phyloP scores from a whole-genome alignment of 1,140 invertebrate genomes.

The Ruditapes philippinarum region DNA sequence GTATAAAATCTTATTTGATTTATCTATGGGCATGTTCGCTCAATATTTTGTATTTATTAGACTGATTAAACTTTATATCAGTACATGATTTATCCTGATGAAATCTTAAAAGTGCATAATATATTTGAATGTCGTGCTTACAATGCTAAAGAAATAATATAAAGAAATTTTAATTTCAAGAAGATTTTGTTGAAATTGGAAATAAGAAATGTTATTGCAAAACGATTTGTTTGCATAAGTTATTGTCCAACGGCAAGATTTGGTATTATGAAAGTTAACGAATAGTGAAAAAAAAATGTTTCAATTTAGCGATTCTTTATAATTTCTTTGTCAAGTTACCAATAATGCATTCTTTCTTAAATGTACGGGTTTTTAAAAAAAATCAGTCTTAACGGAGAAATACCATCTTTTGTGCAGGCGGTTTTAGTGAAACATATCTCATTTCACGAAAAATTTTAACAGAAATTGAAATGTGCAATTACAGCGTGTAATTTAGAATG shows the following conservation, averaged over 20 bases:
- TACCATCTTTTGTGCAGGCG: neutral
- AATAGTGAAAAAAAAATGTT: slow-evolving; percentile 4
- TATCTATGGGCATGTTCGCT: too few species aligned
- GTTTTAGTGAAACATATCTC: neutral
- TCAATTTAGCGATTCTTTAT: neutral
- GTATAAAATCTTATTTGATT: too few species aligned
- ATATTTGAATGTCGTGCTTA: too few species aligned
- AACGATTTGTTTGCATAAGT: neutral
- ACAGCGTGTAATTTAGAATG: slow-evolving; percentile 29
- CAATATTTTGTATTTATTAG: too few species aligned
- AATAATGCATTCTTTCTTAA: neutral
- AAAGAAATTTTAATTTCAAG: neutral
- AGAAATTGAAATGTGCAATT: slow-evolving; percentile 24
- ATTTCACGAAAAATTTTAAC: neutral
- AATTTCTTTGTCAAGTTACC: neutral
- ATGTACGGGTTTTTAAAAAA: neutral
- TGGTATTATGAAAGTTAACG: slow-evolving; percentile 17
- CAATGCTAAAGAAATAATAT: too few species aligned
- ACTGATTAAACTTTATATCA: too few species aligned
- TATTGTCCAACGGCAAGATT: neutral
- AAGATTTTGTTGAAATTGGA: neutral
- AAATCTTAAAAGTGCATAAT: too few species aligned
- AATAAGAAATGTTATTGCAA: slow-evolving; percentile 7
- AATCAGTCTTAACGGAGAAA: neutral
- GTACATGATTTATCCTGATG: too few species aligned